Evolutionary conservation across 2,797 vertebrate genomes (phyloP).

Genomic region (Moxostoma hubbsi): DNA sequence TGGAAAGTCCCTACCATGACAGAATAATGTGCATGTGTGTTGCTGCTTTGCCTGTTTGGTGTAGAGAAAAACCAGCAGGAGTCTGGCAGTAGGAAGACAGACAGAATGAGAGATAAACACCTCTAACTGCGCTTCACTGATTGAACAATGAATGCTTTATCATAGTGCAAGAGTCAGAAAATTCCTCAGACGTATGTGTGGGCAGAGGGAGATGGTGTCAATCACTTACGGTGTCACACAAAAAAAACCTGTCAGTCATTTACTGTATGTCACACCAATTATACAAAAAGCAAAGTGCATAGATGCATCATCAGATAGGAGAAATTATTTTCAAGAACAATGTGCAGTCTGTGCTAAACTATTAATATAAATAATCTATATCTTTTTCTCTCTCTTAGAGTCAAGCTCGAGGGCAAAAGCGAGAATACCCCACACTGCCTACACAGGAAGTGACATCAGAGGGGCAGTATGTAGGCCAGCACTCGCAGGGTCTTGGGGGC

Average conservation of each 20-base stretch:
- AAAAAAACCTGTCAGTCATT: slow-evolving; percentile 24
- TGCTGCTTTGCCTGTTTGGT: background rate
- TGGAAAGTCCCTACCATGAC: no score
- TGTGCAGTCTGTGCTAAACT: background rate
- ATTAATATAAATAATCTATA: background rate
- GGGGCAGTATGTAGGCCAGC: slow-evolving; percentile 81
- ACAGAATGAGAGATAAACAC: slow-evolving; percentile 34
- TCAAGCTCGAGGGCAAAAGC: slow-evolving; percentile 87
- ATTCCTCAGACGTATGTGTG: slow-evolving; percentile 29
- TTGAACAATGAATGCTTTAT: slow-evolving; percentile 36
- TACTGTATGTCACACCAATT: slow-evolving; percentile 8
- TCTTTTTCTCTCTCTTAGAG: slow-evolving; percentile 64
- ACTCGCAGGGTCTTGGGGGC: slow-evolving; percentile 81
- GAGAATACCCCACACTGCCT: slow-evolving; percentile 85
- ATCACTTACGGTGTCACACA: slow-evolving; percentile 24
- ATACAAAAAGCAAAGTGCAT: background rate
- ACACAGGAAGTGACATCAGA: slow-evolving; percentile 83
- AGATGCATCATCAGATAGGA: background rate
- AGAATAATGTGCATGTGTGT: background rate
- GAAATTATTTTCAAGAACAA: background rate
- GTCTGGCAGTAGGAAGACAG: slow-evolving; percentile 20
- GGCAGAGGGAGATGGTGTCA: slow-evolving; percentile 17
- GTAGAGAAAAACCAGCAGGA: slow-evolving; percentile 19
- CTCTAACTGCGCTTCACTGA: slow-evolving; percentile 11
- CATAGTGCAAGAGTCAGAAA: slow-evolving; percentile 25